Base-by-base conservation (phyloP, 2,113 vertebrate species). In the Ceyx cyanopectus region DNA sequence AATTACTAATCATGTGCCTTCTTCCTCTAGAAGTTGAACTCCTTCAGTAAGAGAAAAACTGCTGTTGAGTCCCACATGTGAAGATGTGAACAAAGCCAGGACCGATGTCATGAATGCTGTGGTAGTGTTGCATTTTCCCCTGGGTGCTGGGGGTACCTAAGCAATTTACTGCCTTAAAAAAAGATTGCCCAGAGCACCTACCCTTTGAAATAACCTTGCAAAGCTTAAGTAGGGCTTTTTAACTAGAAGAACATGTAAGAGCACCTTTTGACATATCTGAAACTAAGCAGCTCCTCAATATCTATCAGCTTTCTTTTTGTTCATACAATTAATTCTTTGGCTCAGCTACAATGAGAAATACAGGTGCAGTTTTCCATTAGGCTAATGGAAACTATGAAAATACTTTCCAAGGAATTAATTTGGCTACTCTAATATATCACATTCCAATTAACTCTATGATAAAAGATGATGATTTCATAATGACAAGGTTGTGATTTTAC, bases 401-500 rank as follows among this genome's bases (percentile, higher is more conserved):
- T 92, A 93, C 91, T 91, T 96, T 95, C 94, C 87, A 93, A 94
- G 89, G 92, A 95, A 95, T 94, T 87, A 87, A 89, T 96, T 58
- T 96, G 85, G 92, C 94, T 83, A 69, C 86, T 73, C 70, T 51
- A 94, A 85, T 96, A 91, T 80, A 94, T 96, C 92, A 87, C 63
- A 67, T 93, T 93, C 94, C 85, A 94, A 92, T 94, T 96, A 93
- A 92, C 65, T 92, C 46, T 85, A 74, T 72, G 72, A 79, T 92
- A 91, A 81, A 91, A 95, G 79, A 92, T 56, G 85, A 81, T 93
- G 89, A 87, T 94, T 96, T 95, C 94, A 89, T 77, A 82, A 94
- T 68, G 89, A 83, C 91, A 80, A 80, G 81, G 85, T 82, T 96
- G 65, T 4, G 56, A 77, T 95, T 93, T 90, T 76, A 88, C 53